Conservation (phyloP, 30 jellyfish, hydroid and myxozoan genomes). For the Turritopsis rubra region DNA sequence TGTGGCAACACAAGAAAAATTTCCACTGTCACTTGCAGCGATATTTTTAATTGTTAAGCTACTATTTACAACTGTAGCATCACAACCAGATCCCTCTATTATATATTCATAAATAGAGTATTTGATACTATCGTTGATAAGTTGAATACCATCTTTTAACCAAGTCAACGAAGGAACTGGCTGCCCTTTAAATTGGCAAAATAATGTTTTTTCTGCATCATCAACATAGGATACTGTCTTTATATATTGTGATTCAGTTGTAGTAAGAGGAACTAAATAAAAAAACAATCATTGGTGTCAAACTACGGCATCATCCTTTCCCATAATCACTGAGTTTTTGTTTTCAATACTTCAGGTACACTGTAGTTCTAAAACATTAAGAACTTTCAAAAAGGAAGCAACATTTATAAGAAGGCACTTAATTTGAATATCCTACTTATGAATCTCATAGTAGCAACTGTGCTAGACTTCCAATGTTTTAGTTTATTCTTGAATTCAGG, state of each 20-base stretch:
- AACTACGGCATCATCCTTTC: too few relatives aligned
- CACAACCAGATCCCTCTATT: neutral
- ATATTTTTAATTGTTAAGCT: neutral
- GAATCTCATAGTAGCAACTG: too few relatives aligned
- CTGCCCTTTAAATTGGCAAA: neutral
- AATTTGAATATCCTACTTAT: too few relatives aligned
- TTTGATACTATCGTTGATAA: neutral
- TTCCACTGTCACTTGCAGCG: constrained; percentile 5
- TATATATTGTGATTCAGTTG: neutral
- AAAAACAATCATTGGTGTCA: too few relatives aligned
- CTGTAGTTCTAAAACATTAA: too few relatives aligned
- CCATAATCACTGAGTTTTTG: too few relatives aligned
- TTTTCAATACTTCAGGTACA: too few relatives aligned
- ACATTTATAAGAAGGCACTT: too few relatives aligned
- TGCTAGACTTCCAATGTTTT: too few relatives aligned
- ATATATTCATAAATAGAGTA: neutral
- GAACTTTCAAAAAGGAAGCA: too few relatives aligned
- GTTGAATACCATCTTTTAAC: neutral
- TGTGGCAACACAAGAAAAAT: neutral
- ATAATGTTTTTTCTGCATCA: neutral
- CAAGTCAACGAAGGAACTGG: neutral
- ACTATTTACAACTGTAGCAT: neutral
- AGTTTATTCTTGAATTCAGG: too few relatives aligned
- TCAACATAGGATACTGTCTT: neutral
- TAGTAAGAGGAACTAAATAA: neutral